Conservation (phyloP, 2,113 vertebrate genomes). For the Catharus fuscescens region DNA sequence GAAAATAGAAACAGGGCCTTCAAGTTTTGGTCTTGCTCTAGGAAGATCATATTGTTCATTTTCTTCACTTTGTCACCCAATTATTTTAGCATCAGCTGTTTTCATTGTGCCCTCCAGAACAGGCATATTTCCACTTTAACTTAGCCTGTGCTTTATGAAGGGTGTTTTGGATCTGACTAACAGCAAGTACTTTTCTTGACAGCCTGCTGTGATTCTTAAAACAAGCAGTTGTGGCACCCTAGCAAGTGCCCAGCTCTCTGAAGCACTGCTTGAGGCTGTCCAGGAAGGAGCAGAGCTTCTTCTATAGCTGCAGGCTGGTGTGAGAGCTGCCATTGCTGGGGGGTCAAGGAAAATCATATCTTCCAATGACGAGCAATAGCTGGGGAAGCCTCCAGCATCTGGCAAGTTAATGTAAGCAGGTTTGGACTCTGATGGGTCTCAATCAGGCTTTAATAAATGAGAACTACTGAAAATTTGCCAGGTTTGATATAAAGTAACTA, state of each 20-base stretch:
- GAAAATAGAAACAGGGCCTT: not conserved
- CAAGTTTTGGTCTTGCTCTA: not conserved
- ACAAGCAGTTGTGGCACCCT: rapidly evolving
- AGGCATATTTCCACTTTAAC: not conserved
- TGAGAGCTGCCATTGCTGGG: not conserved
- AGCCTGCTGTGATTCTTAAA: not conserved
- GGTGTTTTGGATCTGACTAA: not conserved
- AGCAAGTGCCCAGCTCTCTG: not conserved
- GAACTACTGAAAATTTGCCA: not conserved
- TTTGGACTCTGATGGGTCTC: not conserved
- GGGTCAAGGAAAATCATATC: not conserved
- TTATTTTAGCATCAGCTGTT: not conserved
- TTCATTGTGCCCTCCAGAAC: not conserved
- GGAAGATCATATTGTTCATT: not conserved
- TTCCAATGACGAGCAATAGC: rapidly evolving
- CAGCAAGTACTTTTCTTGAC: not conserved
- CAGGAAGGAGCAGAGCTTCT: not conserved
- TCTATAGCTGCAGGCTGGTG: not conserved
- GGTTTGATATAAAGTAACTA: not conserved
- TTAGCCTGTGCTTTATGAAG: not conserved
- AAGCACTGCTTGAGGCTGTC: not conserved
- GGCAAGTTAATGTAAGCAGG: not conserved
- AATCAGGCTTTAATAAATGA: not conserved
- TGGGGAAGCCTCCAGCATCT: not conserved
- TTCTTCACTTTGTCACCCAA: not conserved